Percentiles rank a stretch among this genome's conserved stretches.
phyloP scores from a whole-genome alignment of 2,888 invertebrate genomes.

The Aplocera efformata region DNA sequence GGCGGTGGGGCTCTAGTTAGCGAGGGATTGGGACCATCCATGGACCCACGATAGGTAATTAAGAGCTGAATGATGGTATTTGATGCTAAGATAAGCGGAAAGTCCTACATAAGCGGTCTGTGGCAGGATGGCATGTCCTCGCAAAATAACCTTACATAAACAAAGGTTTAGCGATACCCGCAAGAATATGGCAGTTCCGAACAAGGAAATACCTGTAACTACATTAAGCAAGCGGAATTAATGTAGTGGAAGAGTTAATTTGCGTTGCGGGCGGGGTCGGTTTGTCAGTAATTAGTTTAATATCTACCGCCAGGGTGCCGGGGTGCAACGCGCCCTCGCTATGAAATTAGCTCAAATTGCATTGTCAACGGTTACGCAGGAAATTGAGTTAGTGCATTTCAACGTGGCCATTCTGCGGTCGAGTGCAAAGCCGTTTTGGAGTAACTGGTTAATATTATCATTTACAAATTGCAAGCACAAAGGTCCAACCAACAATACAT shows the following conservation, averaged over 20 bases:
- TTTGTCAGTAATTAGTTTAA: slow-evolving; percentile 74
- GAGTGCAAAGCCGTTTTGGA: slow-evolving; percentile 6
- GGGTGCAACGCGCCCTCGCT: slow-evolving; percentile 33
- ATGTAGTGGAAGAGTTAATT: slow-evolving; percentile 61
- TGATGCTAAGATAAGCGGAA: too few relatives aligned
- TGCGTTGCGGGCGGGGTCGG: slow-evolving; percentile 51
- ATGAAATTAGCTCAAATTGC: slow-evolving; percentile 73
- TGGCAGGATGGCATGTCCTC: too few relatives aligned
- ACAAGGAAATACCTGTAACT: slow-evolving; percentile 22
- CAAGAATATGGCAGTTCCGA: slow-evolving; percentile 8
- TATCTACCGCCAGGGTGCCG: slow-evolving; percentile 37
- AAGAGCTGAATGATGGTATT: too few relatives aligned
- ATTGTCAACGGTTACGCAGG: slow-evolving; percentile 53
- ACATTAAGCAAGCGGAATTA: slow-evolving; percentile 32
- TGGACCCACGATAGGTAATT: too few relatives aligned
- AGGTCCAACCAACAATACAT: slow-evolving; percentile 1
- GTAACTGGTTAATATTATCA: not conserved
- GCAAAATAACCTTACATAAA: too few relatives aligned
- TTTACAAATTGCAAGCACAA: too few relatives aligned
- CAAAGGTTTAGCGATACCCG: not conserved
- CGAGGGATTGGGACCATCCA: too few relatives aligned
- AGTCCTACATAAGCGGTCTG: too few relatives aligned
- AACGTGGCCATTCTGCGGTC: slow-evolving; percentile 11
- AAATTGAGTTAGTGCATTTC: slow-evolving; percentile 29
- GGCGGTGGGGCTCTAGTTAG: too few relatives aligned